A percentile compares a stretch with the other conserved stretches of the same genome.
phyloP scores from a whole-genome alignment of 2,888 invertebrate genomes.

The Mermis nigrescens region DNA sequence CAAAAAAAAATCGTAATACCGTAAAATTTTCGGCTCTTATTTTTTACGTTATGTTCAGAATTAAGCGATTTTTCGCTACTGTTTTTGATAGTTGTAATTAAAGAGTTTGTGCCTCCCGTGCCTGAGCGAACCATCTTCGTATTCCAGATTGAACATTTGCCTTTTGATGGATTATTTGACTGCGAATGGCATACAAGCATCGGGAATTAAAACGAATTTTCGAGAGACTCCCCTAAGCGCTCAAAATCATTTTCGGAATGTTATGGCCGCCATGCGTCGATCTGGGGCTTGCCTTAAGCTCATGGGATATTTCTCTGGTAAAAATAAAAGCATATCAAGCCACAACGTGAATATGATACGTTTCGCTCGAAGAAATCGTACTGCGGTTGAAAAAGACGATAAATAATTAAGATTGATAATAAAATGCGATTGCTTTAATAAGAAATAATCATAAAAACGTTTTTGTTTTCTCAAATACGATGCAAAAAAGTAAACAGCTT shows the following conservation, averaged over 20 bases:
- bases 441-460: too few species aligned
- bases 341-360: too few species aligned
- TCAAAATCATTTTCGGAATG: not conserved
- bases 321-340: not conserved
- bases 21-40: too few species aligned
- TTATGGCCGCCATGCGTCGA: not conserved
- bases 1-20: too few species aligned
- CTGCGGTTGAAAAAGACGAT: too few species aligned
- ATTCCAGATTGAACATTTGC: not conserved
- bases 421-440: too few species aligned
- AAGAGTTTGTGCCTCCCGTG: not conserved
- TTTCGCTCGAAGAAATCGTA: too few species aligned
- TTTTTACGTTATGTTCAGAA: too few species aligned
- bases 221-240: not conserved
- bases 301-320: not conserved
- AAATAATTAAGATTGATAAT: too few species aligned
- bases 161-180: not conserved
- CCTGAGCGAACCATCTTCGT: not conserved
- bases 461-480: too few species aligned
- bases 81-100: not conserved
- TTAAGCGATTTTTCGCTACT: too few species aligned
- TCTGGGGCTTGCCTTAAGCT: not conserved
- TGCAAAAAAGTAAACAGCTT: too few species aligned
- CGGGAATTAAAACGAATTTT: not conserved
- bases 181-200: not conserved